Conservation (phyloP, 2,113 vertebrate genomes). For the Triplophysa dalaica region DNA sequence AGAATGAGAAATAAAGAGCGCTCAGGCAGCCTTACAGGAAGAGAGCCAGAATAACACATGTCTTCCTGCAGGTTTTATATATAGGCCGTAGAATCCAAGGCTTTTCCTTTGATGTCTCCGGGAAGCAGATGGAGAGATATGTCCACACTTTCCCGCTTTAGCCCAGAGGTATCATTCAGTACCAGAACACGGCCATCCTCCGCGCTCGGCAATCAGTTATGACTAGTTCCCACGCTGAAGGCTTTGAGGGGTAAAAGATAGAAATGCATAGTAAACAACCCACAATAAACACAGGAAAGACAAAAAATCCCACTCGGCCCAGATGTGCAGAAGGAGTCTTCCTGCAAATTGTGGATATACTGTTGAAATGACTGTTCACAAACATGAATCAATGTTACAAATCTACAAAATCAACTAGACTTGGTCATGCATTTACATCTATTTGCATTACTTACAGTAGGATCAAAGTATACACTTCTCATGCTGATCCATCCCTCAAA, state of each 20-base stretch:
- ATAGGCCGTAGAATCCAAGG: constrained; percentile 45
- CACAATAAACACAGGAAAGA: constrained; percentile 51
- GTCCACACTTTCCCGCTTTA: constrained; percentile 35
- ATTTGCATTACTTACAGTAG: too few species aligned
- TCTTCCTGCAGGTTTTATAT: constrained; percentile 57
- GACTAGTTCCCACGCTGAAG: constrained; percentile 36
- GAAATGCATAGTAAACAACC: constrained; percentile 44
- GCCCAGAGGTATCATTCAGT: constrained; percentile 48
- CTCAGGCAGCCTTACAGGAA: constrained; percentile 43
- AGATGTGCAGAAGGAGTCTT: constrained; percentile 36
- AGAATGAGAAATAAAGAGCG: constrained; percentile 34
- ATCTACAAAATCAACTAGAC: neutral
- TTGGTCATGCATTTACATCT: neutral
- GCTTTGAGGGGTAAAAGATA: constrained; percentile 39
- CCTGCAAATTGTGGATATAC: constrained; percentile 9
- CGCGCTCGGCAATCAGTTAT: constrained; percentile 25
- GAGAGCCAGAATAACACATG: constrained; percentile 50
- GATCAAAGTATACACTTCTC: neutral
- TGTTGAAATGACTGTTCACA: constrained; percentile 5
- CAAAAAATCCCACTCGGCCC: constrained; percentile 26
- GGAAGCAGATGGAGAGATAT: constrained; percentile 50
- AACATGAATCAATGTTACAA: neutral
- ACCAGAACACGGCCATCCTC: neutral
- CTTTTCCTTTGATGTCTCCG: constrained; percentile 56
- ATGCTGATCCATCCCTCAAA: neutral